These are phyloP conservation scores for Danio albolineatus DNA, from an alignment of 2,797 vertebrate species.

Conservation along the genomic window DNA sequence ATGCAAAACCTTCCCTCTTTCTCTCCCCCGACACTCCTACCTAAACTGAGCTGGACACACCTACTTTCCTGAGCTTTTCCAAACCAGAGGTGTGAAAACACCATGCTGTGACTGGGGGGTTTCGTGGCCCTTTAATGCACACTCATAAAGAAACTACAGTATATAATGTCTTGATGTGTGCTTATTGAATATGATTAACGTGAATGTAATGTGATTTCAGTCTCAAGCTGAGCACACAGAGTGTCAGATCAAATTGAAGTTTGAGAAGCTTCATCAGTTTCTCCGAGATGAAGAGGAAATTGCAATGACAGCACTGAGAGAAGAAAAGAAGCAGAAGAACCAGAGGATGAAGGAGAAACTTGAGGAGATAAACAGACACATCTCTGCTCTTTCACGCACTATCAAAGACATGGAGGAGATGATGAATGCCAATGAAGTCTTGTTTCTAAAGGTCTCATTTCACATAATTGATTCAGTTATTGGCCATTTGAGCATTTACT, in stretches of 20 bases:
- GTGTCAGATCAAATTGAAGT: not conserved
- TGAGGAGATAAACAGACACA: not conserved
- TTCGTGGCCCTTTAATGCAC: too few species aligned
- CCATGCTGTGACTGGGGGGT: too few species aligned
- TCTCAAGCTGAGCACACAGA: slow-evolving; percentile 9
- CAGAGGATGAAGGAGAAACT: not conserved
- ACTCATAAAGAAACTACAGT: not conserved
- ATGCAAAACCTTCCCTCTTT: too few species aligned
- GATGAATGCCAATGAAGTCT: not conserved
- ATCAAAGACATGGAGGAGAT: slow-evolving; percentile 4
- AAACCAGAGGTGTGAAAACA: too few species aligned
- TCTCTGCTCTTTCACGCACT: not conserved
- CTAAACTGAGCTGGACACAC: too few species aligned
- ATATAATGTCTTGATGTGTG: too few species aligned
- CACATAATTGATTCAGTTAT: not conserved
- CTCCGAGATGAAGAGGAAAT: not conserved
- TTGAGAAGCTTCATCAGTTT: not conserved
- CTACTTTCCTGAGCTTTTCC: too few species aligned
- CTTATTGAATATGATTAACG: not conserved
- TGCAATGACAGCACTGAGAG: not conserved
- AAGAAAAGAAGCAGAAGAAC: not conserved
- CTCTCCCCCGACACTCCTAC: too few species aligned
- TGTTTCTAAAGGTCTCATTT: slow-evolving; percentile 2
- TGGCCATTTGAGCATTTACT: not conserved
- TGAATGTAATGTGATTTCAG: not conserved